phyloP scores from a whole-genome alignment of 2,888 invertebrate species.

The Alloplasta piceator region DNA sequence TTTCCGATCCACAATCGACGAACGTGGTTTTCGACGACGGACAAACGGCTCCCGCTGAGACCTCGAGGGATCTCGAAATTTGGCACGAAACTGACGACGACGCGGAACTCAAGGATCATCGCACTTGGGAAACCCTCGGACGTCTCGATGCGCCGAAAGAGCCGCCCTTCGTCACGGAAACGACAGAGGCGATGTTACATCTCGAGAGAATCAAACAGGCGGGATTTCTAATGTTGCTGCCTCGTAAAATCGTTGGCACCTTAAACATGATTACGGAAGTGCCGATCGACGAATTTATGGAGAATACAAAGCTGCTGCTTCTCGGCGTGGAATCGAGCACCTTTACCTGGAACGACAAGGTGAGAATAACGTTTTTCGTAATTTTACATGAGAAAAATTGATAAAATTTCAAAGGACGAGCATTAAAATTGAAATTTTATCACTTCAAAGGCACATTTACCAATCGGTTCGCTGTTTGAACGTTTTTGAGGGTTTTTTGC shows the following conservation, averaged over 20 bases:
- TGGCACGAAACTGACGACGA: constrained; percentile 36
- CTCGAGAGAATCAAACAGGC: constrained; percentile 75
- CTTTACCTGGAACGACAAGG: constrained; percentile 73
- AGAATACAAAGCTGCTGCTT: constrained; percentile 76
- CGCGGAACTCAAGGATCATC: constrained; percentile 59
- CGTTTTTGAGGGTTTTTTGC: too few species aligned
- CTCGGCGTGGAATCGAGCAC: constrained; percentile 79
- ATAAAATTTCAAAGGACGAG: too few species aligned
- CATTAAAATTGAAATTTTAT: too few species aligned
- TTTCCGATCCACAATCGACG: constrained; percentile 44
- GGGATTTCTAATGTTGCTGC: constrained; percentile 68
- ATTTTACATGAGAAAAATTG: background rate
- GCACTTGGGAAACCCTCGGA: constrained; percentile 80
- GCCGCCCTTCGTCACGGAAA: constrained; percentile 75
- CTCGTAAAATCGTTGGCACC: constrained; percentile 65
- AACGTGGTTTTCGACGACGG: constrained; percentile 14
- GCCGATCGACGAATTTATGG: constrained; percentile 72
- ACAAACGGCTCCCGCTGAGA: background rate
- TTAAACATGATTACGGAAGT: constrained; percentile 70
- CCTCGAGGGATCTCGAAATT: background rate
- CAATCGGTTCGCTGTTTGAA: too few species aligned
- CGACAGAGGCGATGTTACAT: constrained; percentile 73
- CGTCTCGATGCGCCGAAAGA: constrained; percentile 71
- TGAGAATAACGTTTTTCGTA: constrained; percentile 47
- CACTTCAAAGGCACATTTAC: constrained; percentile 34